Conservation (phyloP, 2,797 vertebrate genomes). For the Mallotus villosus region DNA sequence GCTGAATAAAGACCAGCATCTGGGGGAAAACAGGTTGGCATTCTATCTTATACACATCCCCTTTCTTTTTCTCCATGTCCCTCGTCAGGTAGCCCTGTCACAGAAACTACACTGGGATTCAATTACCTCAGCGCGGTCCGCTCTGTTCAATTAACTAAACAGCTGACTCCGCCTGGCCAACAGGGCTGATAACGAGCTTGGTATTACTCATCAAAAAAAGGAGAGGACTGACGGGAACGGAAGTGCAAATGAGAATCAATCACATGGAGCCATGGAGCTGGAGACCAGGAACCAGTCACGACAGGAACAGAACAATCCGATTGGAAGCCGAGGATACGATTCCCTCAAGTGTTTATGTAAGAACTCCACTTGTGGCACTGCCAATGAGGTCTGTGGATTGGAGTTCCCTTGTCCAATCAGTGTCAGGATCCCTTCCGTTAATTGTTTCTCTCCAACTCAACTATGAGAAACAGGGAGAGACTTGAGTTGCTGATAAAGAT, state of each 20-base stretch:
- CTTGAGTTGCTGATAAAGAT: not conserved
- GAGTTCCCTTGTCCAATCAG: not conserved
- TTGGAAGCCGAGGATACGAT: not conserved
- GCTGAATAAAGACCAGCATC: too few relatives aligned
- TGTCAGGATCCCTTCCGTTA: not conserved
- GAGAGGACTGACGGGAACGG: not conserved
- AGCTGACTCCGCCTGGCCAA: not conserved
- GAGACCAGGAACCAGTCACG: not conserved
- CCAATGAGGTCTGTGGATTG: not conserved
- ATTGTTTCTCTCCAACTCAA: not conserved
- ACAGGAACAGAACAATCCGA: not conserved
- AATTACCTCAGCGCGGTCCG: conserved; percentile 18
- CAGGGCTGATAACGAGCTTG: not conserved
- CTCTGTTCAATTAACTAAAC: not conserved
- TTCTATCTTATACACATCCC: not conserved
- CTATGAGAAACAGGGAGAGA: not conserved
- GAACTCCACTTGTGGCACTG: not conserved
- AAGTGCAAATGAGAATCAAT: not conserved
- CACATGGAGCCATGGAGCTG: not conserved
- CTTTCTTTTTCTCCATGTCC: not conserved
- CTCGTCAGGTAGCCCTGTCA: conserved; percentile 13
- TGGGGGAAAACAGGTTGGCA: not conserved
- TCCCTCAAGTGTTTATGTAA: not conserved
- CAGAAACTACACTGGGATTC: conserved; percentile 26
- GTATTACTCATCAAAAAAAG: conserved; percentile 27